Percentiles rank a stretch among this genome's conserved stretches.
Evolutionary conservation across 2,888 invertebrate genomes (phyloP).

Genomic region (Sisyra nigra): DNA sequence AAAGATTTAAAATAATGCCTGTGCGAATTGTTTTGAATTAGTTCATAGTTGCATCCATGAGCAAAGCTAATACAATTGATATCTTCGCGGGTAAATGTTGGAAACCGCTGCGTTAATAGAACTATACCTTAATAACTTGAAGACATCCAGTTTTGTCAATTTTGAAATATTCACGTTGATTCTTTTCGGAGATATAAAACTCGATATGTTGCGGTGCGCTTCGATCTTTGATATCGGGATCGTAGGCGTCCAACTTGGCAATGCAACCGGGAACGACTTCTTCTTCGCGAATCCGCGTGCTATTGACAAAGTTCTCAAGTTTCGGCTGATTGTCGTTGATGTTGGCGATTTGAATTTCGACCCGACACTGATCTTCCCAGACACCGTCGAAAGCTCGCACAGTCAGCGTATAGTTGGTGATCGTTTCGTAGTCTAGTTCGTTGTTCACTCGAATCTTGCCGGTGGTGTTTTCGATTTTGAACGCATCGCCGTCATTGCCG

Average conservation of each 20-base stretch:
- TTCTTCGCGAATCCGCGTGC: constrained; percentile 63
- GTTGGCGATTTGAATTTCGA: constrained; percentile 72
- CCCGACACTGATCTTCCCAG: constrained; percentile 66
- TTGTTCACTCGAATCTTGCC: constrained; percentile 72
- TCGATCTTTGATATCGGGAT: constrained; percentile 70
- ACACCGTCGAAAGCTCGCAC: constrained; percentile 73
- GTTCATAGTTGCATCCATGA: too few relatives aligned
- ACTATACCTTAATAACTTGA: constrained; percentile 36
- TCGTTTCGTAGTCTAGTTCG: constrained; percentile 66
- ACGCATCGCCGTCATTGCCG: constrained; percentile 76
- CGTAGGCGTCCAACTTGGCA: constrained; percentile 58
- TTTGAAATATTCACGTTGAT: constrained; percentile 50
- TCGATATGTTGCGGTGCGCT: constrained; percentile 61
- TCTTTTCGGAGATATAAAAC: constrained; percentile 55
- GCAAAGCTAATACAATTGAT: too few relatives aligned
- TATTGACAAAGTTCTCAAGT: constrained; percentile 53
- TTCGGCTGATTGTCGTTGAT: constrained; percentile 87
- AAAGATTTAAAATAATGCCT: too few relatives aligned
- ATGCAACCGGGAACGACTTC: constrained; percentile 50
- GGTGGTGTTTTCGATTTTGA: constrained; percentile 68
- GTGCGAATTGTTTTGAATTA: too few relatives aligned
- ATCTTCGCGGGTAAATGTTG: too few relatives aligned
- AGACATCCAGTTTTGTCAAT: constrained; percentile 66
- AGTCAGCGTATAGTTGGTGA: constrained; percentile 69
- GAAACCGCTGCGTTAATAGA: too few relatives aligned